Evolutionary conservation across 30 jellyfish, hydroid and myxozoan species (phyloP).

Genomic region (Turritopsis dohrnii): DNA sequence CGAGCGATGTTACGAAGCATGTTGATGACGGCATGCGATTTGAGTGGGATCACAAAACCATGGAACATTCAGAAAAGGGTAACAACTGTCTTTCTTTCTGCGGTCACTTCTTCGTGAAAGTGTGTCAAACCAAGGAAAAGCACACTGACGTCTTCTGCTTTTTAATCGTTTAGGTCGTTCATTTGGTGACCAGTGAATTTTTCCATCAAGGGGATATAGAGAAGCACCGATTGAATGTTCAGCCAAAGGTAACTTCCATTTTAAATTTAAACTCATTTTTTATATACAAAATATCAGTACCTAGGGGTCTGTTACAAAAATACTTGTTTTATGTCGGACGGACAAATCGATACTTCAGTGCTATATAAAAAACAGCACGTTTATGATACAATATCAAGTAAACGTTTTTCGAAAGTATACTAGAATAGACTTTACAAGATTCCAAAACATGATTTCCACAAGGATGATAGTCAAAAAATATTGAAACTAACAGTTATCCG

Average conservation of each 20-base stretch:
- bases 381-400: too few relatives aligned
- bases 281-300: too few relatives aligned
- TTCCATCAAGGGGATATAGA: conserved; percentile 96
- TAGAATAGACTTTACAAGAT: too few relatives aligned
- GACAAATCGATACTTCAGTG: too few relatives aligned
- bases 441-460: not conserved
- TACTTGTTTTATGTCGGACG: too few relatives aligned
- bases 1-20: conserved; percentile 60
- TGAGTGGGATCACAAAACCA: conserved; percentile 90
- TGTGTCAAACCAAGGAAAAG: too few relatives aligned
- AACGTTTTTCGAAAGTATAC: too few relatives aligned
- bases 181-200: conserved; percentile 88
- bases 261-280: not conserved
- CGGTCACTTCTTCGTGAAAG: too few relatives aligned
- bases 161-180: conserved; percentile 60
- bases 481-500: not conserved
- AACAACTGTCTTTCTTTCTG: not conserved
- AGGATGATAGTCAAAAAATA: too few relatives aligned
- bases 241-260: conserved; percentile 56
- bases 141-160: not conserved
- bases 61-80: conserved; percentile 94
- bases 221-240: conserved; percentile 70
- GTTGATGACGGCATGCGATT: conserved; percentile 94
- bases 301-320: too few relatives aligned
- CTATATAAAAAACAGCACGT: too few relatives aligned